These are phyloP conservation scores for Erebia palarica DNA, from an alignment of 2,888 invertebrate genomes.

Conservation along the genomic window DNA sequence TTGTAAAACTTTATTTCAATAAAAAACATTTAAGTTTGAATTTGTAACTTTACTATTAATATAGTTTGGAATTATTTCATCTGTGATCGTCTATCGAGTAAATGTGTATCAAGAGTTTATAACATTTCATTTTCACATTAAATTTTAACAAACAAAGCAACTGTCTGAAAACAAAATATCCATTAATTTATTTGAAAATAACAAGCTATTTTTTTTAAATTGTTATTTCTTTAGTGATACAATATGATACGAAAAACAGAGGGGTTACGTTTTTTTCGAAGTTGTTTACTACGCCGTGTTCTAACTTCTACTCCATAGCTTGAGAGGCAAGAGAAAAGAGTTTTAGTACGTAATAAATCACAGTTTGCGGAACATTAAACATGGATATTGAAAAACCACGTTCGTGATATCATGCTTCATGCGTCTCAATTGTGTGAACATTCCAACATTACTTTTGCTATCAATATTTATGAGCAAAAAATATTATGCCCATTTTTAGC, in stretches of 20 bases:
- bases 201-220: background rate
- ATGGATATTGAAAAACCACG: constrained; percentile 71
- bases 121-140: too few relatives aligned
- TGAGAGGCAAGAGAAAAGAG: constrained; percentile 53
- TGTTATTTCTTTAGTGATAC: background rate
- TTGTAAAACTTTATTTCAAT: too few relatives aligned
- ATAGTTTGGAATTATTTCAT: too few relatives aligned
- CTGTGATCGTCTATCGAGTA: too few relatives aligned
- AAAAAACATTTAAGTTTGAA: too few relatives aligned
- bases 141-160: too few relatives aligned
- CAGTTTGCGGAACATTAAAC: constrained; percentile 77
- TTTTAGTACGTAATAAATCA: constrained; percentile 78
- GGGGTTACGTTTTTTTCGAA: background rate
- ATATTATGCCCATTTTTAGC: background rate
- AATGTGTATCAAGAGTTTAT: too few relatives aligned
- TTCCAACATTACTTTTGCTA: constrained; percentile 57
- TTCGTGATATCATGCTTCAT: constrained; percentile 67
- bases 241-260: background rate
- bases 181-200: too few relatives aligned
- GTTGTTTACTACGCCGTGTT: constrained; percentile 4
- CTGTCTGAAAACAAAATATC: too few relatives aligned
- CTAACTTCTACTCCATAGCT: background rate
- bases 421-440: constrained; percentile 67
- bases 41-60: too few relatives aligned
- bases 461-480: constrained; percentile 29